Evolutionary conservation across 2,113 vertebrate species (phyloP).

Genomic region (Climacteris rufus): DNA sequence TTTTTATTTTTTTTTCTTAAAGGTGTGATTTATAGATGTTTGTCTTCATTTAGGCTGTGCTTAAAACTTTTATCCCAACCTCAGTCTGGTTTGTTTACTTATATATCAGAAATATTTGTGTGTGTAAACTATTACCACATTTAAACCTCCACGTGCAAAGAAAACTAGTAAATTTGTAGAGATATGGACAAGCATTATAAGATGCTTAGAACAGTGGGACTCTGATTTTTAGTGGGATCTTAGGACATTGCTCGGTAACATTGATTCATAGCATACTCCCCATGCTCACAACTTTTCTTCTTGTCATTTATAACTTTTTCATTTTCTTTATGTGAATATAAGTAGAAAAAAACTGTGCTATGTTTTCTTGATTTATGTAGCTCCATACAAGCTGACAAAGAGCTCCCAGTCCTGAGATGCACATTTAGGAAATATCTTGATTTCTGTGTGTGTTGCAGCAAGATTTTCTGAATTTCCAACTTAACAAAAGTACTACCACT

Average conservation of each 20-base stretch:
- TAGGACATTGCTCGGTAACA: background rate
- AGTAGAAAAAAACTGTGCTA: background rate
- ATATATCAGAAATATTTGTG: background rate
- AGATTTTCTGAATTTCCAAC: background rate
- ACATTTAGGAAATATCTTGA: background rate
- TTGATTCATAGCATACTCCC: background rate
- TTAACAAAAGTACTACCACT: background rate
- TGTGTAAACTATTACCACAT: background rate
- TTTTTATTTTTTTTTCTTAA: background rate
- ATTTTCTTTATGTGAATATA: background rate
- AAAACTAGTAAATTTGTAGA: background rate
- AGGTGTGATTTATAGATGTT: background rate
- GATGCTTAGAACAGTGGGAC: background rate
- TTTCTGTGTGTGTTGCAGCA: background rate
- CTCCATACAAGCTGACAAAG: background rate
- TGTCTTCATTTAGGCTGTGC: background rate
- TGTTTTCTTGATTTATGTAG: background rate
- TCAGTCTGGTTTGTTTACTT: background rate
- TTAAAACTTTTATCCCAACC: background rate
- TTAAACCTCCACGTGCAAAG: rapidly evolving
- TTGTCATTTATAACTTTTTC: background rate
- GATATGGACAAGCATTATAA: background rate
- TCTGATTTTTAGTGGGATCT: background rate
- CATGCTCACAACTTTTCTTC: background rate
- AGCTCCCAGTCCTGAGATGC: background rate